phyloP scores from a whole-genome alignment of 2,113 vertebrate genomes.

The Bambusicola thoracicus region DNA sequence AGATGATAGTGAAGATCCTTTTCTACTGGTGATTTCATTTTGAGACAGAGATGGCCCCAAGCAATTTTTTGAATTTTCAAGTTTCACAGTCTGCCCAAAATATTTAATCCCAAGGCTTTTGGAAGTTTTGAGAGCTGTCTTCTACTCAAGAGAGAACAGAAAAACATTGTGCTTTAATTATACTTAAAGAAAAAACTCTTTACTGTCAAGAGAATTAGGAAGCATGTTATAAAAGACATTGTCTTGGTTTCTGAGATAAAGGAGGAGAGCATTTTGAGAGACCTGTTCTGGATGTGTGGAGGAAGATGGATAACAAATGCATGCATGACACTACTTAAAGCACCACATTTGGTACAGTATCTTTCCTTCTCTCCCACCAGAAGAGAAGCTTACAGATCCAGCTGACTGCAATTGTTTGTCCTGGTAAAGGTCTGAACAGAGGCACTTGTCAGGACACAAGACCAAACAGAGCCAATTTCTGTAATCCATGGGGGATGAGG shows the following conservation, averaged over 20 bases:
- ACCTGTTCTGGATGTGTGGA: neutral
- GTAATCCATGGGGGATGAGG: neutral
- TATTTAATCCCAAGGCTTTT: neutral
- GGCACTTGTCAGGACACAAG: neutral
- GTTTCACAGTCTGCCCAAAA: neutral
- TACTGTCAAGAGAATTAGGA: neutral
- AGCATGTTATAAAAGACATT: neutral
- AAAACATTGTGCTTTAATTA: neutral
- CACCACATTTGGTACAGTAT: neutral
- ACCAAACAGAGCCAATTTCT: neutral
- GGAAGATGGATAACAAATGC: neutral
- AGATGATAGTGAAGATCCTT: neutral
- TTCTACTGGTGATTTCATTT: neutral
- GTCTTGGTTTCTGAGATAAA: neutral
- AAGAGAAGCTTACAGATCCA: neutral
- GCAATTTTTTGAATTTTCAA: neutral
- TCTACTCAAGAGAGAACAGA: neutral
- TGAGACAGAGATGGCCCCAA: neutral
- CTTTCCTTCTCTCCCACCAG: neutral
- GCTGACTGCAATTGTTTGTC: neutral
- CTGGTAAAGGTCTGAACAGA: neutral
- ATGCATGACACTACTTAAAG: neutral
- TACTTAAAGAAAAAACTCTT: neutral
- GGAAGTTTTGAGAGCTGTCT: neutral
- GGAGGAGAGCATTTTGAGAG: neutral